These are phyloP conservation scores for Balanococcus diminutus DNA, from an alignment of 2,888 invertebrate species.

Conservation along the genomic window DNA sequence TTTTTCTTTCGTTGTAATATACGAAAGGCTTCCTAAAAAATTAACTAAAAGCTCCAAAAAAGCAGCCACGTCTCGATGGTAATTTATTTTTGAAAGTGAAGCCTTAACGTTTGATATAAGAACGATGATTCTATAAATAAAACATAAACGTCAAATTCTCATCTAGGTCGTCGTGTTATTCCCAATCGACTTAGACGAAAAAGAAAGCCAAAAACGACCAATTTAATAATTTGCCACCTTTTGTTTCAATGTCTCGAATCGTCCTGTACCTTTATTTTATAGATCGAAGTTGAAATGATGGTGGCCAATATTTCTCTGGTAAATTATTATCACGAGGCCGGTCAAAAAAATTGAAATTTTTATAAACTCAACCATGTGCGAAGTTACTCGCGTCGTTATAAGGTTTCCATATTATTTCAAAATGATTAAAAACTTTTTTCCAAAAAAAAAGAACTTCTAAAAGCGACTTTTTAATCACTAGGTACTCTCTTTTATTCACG, in stretches of 20 bases:
- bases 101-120: conserved; percentile 21
- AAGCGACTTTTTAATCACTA: conserved; percentile 21
- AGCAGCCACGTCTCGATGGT: conserved; percentile 4
- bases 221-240: not conserved
- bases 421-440: not conserved
- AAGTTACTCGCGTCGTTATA: not conserved
- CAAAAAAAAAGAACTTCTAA: not conserved
- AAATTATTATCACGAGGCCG: not conserved
- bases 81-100: conserved; percentile 32
- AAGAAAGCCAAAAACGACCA: not conserved
- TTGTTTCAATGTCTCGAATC: conserved; percentile 1
- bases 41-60: conserved; percentile 38
- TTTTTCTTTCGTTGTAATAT: conserved; percentile 22
- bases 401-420: not conserved
- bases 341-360: not conserved
- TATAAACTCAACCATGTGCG: not conserved
- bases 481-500: not conserved
- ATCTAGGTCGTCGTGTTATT: not conserved
- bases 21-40: conserved; percentile 24
- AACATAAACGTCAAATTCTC: conserved; percentile 30
- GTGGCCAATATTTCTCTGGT: not conserved
- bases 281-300: not conserved
- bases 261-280: not conserved
- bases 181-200: not conserved
- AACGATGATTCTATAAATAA: conserved; percentile 33